Evolutionary conservation across 2,113 vertebrate genomes (phyloP).

Genomic region (Pteronura brasiliensis): DNA sequence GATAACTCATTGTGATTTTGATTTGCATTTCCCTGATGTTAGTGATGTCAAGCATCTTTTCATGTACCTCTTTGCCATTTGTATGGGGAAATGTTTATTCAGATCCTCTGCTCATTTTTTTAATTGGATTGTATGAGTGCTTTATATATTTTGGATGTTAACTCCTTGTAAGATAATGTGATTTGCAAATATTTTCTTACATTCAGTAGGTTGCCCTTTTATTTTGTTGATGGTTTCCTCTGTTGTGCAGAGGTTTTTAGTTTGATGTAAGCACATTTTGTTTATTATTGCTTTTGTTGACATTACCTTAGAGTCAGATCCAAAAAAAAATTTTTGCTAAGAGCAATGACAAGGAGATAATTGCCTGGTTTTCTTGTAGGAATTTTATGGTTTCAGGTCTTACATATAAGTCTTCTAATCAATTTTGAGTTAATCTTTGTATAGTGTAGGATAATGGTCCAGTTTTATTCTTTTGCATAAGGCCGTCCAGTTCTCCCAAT

Average conservation of each 20-base stretch:
- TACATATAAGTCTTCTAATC: too few relatives aligned
- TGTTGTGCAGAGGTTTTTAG: not conserved
- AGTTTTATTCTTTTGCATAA: too few relatives aligned
- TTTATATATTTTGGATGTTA: too few relatives aligned
- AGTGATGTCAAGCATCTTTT: not conserved
- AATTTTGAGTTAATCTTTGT: too few relatives aligned
- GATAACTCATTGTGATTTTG: not conserved
- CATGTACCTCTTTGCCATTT: not conserved
- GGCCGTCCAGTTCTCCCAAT: too few relatives aligned
- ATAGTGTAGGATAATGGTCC: too few relatives aligned
- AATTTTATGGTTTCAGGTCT: too few relatives aligned
- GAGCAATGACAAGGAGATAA: not conserved
- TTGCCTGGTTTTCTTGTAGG: not conserved
- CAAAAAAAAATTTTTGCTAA: not conserved
- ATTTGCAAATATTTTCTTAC: too few relatives aligned
- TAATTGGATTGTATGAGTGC: too few relatives aligned
- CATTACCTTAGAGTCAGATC: not conserved
- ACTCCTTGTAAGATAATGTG: too few relatives aligned
- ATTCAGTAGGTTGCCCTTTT: not conserved
- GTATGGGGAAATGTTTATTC: not conserved
- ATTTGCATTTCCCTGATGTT: not conserved
- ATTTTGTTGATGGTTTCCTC: not conserved
- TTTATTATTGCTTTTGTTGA: not conserved
- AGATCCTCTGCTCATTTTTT: too few relatives aligned
- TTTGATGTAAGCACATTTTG: not conserved